Base-by-base conservation (phyloP, 2,888 invertebrate genomes). In the Cistogaster globosa region DNA sequence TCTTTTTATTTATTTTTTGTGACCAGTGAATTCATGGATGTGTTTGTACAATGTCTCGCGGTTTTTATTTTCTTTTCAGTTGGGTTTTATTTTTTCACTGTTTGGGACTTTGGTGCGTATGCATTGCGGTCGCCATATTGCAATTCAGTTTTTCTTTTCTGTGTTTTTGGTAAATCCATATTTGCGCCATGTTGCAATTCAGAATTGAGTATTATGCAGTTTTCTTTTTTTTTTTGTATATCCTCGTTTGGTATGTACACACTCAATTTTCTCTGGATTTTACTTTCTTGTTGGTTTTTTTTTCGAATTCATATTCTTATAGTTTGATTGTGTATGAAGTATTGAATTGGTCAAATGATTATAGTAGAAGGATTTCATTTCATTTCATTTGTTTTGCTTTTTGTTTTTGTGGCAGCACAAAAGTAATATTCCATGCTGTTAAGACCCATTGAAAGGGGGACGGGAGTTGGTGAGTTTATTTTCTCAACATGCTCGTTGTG, bases 101-200 rank as follows among this genome's bases (percentile, higher is more conserved):
- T 77, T 80, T 67, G 85, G 75, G 85, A 77, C 76, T 83, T 87
- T 85, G 83, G 86, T 86, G 86, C 86, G 86, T 86, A 87, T 86
- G 86, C 86, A 90, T 90, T 90, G 90, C 91, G 90, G 90, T 90
- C 90, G 90, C 90, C 90, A 90, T 91, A 91, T 90, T 90, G 91
- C 91, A 89, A 89, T 90, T 90, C 89, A 89, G 89, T 88, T 80
- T 83, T 87, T 71, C 22, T 69, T 74, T 62, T 20, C 45, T 20
- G 45, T 60, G 26, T 51, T 74, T 74, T 65, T 65, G 65, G 18
- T 22, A 36, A 67, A 36, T 53, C 67, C 67, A 26, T 68, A 80
- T 60, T 80, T 74, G 67, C 65, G 74, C 68, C 78, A 78, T 78
- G 62, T 45, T 69, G 78, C 78, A 78, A 63, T 78, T 63, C 78